Conservation (phyloP, 2,888 invertebrate species). For the Emmelina monodactyla region DNA sequence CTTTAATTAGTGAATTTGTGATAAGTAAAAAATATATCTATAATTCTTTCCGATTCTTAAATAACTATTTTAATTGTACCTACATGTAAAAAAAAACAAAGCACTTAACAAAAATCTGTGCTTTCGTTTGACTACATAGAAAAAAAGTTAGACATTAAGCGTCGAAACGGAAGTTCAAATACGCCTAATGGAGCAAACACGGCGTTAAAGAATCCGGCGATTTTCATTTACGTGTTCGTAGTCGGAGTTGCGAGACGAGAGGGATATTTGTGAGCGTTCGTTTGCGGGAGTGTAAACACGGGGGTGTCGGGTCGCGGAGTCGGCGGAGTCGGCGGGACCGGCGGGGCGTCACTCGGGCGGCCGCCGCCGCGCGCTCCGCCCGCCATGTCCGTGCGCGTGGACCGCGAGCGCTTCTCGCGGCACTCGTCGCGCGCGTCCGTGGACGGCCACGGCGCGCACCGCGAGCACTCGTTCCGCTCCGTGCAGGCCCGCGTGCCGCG, state of each 20-base stretch:
- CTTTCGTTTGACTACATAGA: too few relatives aligned
- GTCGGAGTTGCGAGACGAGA: constrained; percentile 13
- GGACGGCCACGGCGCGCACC: constrained; percentile 45
- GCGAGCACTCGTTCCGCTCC: constrained; percentile 55
- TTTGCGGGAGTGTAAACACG: constrained; percentile 55
- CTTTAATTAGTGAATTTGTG: too few relatives aligned
- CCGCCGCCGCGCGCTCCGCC: constrained; percentile 57
- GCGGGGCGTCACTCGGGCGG: constrained; percentile 49
- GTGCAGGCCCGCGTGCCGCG: constrained; percentile 56
- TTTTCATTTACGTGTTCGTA: not conserved
- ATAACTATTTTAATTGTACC: too few relatives aligned
- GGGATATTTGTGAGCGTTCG: constrained; percentile 50
- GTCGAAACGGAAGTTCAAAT: constrained; percentile 29
- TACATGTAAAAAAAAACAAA: too few relatives aligned
- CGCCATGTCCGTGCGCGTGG: constrained; percentile 62
- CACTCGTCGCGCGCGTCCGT: constrained; percentile 62
- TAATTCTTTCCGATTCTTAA: too few relatives aligned
- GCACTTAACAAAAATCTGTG: too few relatives aligned
- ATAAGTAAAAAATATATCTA: too few relatives aligned
- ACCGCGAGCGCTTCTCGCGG: constrained; percentile 56
- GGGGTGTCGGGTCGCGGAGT: constrained; percentile 26
- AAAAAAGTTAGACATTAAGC: too few relatives aligned
- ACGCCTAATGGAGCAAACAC: constrained; percentile 43
- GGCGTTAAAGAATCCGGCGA: constrained; percentile 23
- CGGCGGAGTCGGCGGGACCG: constrained; percentile 8